Evolutionary conservation across 2,888 invertebrate genomes (phyloP).

Genomic region (Bhutanitis thaidina): DNA sequence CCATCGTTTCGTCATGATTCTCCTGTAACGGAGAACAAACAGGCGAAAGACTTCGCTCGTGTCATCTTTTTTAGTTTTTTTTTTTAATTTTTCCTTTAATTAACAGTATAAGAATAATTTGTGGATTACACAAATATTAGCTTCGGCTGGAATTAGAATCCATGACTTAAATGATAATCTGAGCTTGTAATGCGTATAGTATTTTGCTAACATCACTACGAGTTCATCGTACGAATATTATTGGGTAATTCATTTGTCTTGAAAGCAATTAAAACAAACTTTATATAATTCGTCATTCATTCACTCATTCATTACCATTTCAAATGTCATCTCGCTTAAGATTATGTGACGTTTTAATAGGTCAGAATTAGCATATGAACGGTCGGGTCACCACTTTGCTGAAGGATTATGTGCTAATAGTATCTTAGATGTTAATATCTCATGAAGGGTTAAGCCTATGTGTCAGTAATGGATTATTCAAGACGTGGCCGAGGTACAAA

Average conservation of each 20-base stretch:
- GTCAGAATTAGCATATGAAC: constrained; percentile 69
- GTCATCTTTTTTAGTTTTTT: no score
- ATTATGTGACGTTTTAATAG: constrained; percentile 60
- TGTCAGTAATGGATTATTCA: constrained; percentile 61
- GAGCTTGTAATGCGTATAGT: no score
- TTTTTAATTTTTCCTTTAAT: no score
- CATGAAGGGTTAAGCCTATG: constrained; percentile 61
- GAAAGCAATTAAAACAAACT: background rate
- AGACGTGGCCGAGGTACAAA: constrained; percentile 50
- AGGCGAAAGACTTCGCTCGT: no score
- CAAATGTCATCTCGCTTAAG: constrained; percentile 44
- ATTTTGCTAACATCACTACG: no score
- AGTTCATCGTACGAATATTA: no score
- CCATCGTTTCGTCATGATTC: no score
- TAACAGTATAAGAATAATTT: no score
- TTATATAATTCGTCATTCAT: constrained; percentile 37
- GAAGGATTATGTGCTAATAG: constrained; percentile 69
- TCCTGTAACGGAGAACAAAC: no score
- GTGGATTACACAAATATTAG: no score
- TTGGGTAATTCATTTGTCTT: constrained; percentile 4
- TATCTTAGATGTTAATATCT: constrained; percentile 63
- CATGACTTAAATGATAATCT: no score
- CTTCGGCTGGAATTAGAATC: no score
- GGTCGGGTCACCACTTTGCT: constrained; percentile 53
- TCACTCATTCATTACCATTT: constrained; percentile 46